A percentile compares a stretch with the other conserved stretches of the same genome.
These are phyloP conservation scores for Lutjanus erythropterus DNA, from an alignment of 2,113 vertebrate species.

Conservation along the genomic window DNA sequence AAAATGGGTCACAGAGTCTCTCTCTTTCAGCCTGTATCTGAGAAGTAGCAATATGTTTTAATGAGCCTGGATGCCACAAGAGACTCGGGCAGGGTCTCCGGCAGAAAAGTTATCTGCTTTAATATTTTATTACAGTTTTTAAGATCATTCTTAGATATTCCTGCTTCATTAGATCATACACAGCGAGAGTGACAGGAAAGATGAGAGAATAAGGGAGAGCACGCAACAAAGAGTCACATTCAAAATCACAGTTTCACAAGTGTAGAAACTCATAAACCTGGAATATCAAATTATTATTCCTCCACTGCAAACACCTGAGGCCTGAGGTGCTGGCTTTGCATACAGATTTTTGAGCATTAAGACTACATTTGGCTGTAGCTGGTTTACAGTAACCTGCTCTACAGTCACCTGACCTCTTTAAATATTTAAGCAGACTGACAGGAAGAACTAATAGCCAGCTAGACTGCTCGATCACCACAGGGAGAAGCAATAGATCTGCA, in stretches of 20 bases:
- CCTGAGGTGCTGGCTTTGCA: background rate
- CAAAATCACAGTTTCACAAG: slow-evolving; percentile 16
- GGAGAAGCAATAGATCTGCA: slow-evolving; percentile 32
- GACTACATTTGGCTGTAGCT: background rate
- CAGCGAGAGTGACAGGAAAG: slow-evolving; percentile 34
- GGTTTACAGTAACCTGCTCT: slow-evolving; percentile 25
- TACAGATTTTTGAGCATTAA: slow-evolving; percentile 11
- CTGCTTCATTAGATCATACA: slow-evolving; percentile 55
- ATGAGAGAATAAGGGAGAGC: slow-evolving; percentile 26
- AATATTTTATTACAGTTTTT: slow-evolving; percentile 70
- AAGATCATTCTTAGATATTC: slow-evolving; percentile 64
- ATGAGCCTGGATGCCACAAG: slow-evolving; percentile 68
- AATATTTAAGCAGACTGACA: slow-evolving; percentile 36
- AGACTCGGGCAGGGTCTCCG: slow-evolving; percentile 44
- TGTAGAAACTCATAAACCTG: slow-evolving; percentile 11
- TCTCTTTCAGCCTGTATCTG: slow-evolving; percentile 50
- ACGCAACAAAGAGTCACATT: slow-evolving; percentile 18
- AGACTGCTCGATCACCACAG: background rate
- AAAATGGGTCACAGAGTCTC: slow-evolving; percentile 57
- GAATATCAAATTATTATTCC: slow-evolving; percentile 14
- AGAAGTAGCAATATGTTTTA: slow-evolving; percentile 65
- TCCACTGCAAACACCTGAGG: slow-evolving; percentile 10
- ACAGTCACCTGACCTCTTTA: slow-evolving; percentile 27
- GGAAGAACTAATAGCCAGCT: slow-evolving; percentile 5
- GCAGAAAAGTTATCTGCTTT: slow-evolving; percentile 53